Base-by-base conservation (phyloP, 2,113 vertebrate genomes). In the Lycocorax pyrrhopterus region DNA sequence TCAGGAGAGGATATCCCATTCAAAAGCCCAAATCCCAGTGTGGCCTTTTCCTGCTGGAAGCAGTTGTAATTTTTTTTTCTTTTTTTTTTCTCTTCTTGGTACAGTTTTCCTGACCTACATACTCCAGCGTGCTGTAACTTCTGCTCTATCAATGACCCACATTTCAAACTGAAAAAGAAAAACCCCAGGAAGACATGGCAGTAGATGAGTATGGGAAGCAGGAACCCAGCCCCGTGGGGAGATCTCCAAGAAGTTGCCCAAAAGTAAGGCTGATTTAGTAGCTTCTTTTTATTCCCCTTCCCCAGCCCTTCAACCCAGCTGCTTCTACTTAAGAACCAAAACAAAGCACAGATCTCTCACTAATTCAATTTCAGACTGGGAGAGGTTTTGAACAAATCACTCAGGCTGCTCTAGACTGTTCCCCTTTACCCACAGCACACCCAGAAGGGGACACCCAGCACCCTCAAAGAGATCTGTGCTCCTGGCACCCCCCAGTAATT, bases 31-130 rank as follows among this genome's bases (percentile, higher is more conserved):
- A 51, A 89, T 93, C 94, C 90, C 93, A 86, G 78, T 2, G 23
- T 87, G 91, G 86, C 92, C 77, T 89, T 87, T 91, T 92, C 84
- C 87, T 89, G 75, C 56, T 96, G 92, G 55, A 95, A 97, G 66
- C 73, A 39, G 71, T 84, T 89, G 84, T 91, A 94, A 96, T 12
- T 64, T 35, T 13, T 41, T 39, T 41, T 32, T 55, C n/a, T n/a
- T n/a, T 47, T 37, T 44, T 26, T 41, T 35, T 19, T 9, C 11
- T 79, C 49, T 72, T 73, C 60, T 91, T 76, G 51, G 78, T 94
- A 66, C 74, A 63, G 52, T 90, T 90, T 90, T 73, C 66, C 92
- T 97, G 96, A 95, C 94, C 94, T 95, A 97, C 91, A 95, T 97
- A 96, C 69, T 80, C 85, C 47, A 87, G 73, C 0, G 0, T 52